These are phyloP conservation scores for Todiramphus chloris DNA, from an alignment of 2,113 vertebrate species.

Conservation along the genomic window DNA sequence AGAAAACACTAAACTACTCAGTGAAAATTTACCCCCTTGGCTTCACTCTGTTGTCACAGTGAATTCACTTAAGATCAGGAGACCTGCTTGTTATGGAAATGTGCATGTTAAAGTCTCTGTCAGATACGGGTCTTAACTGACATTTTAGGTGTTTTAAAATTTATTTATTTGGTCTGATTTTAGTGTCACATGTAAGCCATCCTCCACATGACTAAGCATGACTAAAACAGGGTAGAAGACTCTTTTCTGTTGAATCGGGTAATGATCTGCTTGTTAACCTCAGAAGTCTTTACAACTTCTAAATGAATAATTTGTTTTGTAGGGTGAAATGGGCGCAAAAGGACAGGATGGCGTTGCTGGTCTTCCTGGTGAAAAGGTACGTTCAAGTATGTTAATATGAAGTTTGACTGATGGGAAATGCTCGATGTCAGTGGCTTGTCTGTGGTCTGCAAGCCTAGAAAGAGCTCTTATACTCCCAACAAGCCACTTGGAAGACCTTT, in stretches of 20 bases:
- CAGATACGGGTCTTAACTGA: neutral
- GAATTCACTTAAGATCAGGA: neutral
- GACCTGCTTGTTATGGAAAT: neutral
- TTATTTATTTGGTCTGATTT: neutral
- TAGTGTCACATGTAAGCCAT: neutral
- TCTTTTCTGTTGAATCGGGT: neutral
- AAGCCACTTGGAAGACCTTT: neutral
- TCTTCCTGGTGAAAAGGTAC: slow-evolving; percentile 79
- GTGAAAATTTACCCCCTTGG: neutral
- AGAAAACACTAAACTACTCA: neutral
- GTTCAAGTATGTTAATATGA: accelerated
- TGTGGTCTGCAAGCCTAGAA: neutral
- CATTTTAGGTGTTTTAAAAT: neutral
- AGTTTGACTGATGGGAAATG: accelerated
- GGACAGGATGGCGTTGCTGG: slow-evolving; percentile 74
- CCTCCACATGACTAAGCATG: neutral
- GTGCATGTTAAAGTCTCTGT: neutral
- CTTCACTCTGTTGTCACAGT: neutral
- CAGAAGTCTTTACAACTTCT: neutral
- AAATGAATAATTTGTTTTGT: slow-evolving; percentile 31
- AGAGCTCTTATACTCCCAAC: neutral
- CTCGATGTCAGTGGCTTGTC: neutral
- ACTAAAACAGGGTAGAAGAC: neutral
- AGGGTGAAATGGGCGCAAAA: slow-evolving; percentile 72
- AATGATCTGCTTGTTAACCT: neutral